Conservation (phyloP, 2,113 vertebrate species). For the Psettodes erumei region DNA sequence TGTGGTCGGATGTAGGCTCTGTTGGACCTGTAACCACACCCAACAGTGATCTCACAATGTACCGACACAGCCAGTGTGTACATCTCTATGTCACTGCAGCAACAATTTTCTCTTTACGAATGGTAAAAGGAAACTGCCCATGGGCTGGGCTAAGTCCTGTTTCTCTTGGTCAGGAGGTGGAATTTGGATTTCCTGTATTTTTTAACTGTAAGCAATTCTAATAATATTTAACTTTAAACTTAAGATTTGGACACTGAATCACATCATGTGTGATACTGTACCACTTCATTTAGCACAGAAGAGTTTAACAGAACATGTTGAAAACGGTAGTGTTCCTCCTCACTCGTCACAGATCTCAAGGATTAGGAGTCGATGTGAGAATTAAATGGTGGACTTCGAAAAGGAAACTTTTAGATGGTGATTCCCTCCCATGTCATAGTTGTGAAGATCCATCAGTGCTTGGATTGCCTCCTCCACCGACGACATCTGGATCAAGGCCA, state of each 20-base stretch:
- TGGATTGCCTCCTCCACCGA: constrained; percentile 98
- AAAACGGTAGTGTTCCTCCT: constrained; percentile 19
- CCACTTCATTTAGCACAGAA: background rate
- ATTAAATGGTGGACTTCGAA: constrained; percentile 98
- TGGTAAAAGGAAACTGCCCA: constrained; percentile 6
- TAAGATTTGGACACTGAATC: background rate
- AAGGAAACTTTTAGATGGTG: constrained; percentile 99
- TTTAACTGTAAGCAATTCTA: constrained; percentile 6
- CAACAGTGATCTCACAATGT: background rate
- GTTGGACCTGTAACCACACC: background rate
- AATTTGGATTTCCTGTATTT: constrained; percentile 10
- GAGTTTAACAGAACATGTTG: constrained; percentile 10
- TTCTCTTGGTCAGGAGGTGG: constrained; percentile 21
- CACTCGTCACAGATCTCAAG: constrained; percentile 6
- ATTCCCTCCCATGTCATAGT: constrained; percentile 98
- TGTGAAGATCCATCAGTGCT: constrained; percentile 97
- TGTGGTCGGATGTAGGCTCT: background rate
- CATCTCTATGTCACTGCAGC: background rate
- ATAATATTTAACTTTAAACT: constrained; percentile 3
- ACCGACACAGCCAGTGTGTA: background rate
- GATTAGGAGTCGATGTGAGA: constrained; percentile 28
- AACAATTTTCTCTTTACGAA: no score
- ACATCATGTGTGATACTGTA: constrained; percentile 6
- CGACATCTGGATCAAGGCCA: constrained; percentile 98
- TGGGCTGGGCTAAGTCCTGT: background rate